A percentile compares a stretch with the other conserved stretches of the same genome.
Conservation (phyloP, 2,797 vertebrate species). For the Euphonia xanthogaster region DNA sequence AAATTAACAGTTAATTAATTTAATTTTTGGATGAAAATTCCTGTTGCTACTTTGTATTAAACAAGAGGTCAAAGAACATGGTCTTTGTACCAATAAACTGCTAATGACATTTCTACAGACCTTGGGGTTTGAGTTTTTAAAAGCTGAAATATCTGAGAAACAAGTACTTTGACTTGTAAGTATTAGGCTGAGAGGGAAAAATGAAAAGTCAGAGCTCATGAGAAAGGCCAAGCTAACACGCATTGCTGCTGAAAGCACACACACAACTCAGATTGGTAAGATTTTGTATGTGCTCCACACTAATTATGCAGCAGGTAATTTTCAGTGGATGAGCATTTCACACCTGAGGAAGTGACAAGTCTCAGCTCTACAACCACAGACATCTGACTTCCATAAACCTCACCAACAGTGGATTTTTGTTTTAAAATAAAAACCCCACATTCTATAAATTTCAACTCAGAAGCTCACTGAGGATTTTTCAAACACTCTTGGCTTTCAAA, state of each 20-base stretch:
- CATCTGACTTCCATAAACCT: not conserved
- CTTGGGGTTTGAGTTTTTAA: not conserved
- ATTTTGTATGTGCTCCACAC: not conserved
- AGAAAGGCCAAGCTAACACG: not conserved
- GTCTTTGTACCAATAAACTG: not conserved
- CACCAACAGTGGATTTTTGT: not conserved
- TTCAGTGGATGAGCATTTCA: not conserved
- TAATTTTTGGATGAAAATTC: not conserved
- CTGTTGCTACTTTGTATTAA: not conserved
- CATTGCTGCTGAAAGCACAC: not conserved
- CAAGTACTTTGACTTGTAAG: not conserved
- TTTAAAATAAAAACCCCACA: not conserved
- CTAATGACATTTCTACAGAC: not conserved
- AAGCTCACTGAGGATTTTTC: not conserved
- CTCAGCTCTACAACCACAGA: not conserved
- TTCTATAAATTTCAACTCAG: not conserved
- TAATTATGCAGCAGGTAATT: not conserved
- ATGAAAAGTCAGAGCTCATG: not conserved
- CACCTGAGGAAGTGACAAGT: not conserved
- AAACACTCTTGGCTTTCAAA: not conserved
- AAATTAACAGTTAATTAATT: not conserved
- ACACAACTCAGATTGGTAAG: not conserved
- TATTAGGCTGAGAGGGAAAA: not conserved
- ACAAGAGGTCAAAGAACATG: not conserved
- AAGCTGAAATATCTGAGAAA: not conserved